Base-by-base conservation (phyloP, 1,140 invertebrate species). In the Carposina sasakii region DNA sequence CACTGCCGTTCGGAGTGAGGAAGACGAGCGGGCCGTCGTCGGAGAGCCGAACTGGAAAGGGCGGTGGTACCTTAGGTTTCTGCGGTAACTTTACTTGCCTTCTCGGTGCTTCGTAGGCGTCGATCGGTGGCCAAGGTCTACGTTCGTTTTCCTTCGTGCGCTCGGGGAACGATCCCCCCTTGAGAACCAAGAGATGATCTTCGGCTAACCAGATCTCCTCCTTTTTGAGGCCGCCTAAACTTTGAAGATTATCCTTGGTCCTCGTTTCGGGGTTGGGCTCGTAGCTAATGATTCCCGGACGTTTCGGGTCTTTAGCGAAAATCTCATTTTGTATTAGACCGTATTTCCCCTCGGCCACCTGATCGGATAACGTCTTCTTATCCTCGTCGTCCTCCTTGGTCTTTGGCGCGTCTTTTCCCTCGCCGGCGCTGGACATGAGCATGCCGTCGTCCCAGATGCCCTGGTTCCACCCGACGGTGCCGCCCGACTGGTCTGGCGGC, bases 121-220 rank as follows among this genome's bases (percentile, higher is more conserved):
- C 94, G 53, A 96, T 94, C 2, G 93, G 89, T 36, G 90, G 88
- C 93, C 93, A 95, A 9, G 84, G 83, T 22, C 76, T 76, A 19
- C 73, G 53, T 13, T 73, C 70, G 20, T 60, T 58, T 37, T 79
- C 73, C 34, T 86, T 74, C 12, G 81, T 73, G 3, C 87, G 83
- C 40, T 88, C 84, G 5, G 90, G 88, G 78, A 90, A 90, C 24
- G 74, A 81, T 12, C 94, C 94, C 19, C 95, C 95, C 69, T 90
- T 91, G 19, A 96, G 77, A 9, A 96, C 94, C 10, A 96, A 75
- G 22, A 96, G 81, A 70, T 96, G 94, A 66, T 95, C 94, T 66
- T 96, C 94, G 0, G 94, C 92, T 33, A 96, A 81, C 93, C 94
- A 96, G 54, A 96, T 95, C 54, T 96, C 94, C 33, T 95, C 91